A percentile compares a stretch with the other conserved stretches of the same genome.
phyloP scores from a whole-genome alignment of 2,888 invertebrate genomes.

The Loripinus fragilis region DNA sequence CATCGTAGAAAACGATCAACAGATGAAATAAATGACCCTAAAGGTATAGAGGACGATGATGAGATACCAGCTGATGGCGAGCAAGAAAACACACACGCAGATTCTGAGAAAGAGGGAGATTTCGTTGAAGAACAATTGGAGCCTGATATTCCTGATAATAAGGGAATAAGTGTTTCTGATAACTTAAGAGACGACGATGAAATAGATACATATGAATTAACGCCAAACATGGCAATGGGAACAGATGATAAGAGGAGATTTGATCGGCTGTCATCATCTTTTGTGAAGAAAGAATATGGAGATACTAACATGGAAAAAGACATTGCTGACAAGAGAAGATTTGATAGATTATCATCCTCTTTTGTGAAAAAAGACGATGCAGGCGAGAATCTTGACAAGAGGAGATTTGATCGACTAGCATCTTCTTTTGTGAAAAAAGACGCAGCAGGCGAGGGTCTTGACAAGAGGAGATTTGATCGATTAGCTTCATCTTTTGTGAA shows the following conservation, averaged over 20 bases:
- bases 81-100: neutral
- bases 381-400: neutral
- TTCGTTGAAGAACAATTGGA: too few species aligned
- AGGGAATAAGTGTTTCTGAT: too few species aligned
- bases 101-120: neutral
- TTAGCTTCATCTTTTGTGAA: neutral
- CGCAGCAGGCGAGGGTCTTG: neutral
- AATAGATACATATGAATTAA: too few species aligned
- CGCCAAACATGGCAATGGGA: too few species aligned
- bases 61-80: neutral
- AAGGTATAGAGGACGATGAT: neutral
- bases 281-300: slow-evolving; percentile 10
- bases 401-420: neutral
- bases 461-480: neutral
- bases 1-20: neutral
- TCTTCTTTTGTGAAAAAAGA: slow-evolving; percentile 10
- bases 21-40: neutral
- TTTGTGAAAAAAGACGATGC: slow-evolving; percentile 10
- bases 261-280: neutral
- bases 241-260: neutral
- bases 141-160: too few species aligned
- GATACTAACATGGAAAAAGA: neutral
- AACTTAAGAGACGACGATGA: too few species aligned
- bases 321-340: neutral
- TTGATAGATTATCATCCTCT: neutral